Percentiles rank a stretch among this genome's conserved stretches.
These are phyloP conservation scores for Paramormyrops kingsleyae DNA, from an alignment of 2,113 vertebrate species.

Conservation along the genomic window DNA sequence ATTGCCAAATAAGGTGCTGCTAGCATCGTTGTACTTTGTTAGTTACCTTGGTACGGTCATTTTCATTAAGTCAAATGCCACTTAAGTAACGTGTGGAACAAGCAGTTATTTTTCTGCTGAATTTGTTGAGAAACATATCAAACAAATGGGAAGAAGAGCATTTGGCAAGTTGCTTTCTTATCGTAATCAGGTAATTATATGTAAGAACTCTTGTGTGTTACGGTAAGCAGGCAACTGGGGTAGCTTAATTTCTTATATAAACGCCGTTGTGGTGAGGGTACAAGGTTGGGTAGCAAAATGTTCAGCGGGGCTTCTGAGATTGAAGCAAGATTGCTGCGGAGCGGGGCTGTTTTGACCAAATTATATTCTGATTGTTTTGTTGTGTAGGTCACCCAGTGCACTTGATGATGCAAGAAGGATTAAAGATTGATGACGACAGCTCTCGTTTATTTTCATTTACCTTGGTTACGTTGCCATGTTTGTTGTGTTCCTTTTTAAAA, in stretches of 20 bases:
- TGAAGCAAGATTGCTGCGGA: neutral
- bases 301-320: neutral
- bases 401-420: neutral
- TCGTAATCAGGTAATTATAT: neutral
- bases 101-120: neutral
- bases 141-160: neutral
- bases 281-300: neutral
- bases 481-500: neutral
- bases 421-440: neutral
- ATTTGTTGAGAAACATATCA: neutral
- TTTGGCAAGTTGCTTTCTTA: neutral
- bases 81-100: neutral
- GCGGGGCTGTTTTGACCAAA: neutral
- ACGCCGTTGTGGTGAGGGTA: neutral
- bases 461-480: neutral
- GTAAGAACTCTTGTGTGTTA: neutral
- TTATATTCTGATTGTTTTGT: neutral
- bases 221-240: neutral
- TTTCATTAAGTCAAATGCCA: neutral
- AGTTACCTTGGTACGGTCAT: neutral
- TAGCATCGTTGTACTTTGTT: neutral
- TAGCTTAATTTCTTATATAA: neutral
- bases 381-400: neutral
- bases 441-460: neutral
- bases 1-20: neutral